Conservation (phyloP, 2,888 invertebrate genomes). For the Drosophila seclusa region DNA sequence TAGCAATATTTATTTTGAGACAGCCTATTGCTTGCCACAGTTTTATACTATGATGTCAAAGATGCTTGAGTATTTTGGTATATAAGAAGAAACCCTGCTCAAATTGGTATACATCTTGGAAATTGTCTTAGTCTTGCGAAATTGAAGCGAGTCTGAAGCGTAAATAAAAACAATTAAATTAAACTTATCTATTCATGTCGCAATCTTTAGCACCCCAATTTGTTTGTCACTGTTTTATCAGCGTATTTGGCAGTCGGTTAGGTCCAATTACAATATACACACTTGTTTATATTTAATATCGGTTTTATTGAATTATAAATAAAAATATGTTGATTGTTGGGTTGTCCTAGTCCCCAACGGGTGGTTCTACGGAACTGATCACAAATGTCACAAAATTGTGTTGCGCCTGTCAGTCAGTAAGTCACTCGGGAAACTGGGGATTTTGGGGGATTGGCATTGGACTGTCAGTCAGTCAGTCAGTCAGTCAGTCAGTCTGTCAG, state of each 20-base stretch:
- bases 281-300: constrained; percentile 20
- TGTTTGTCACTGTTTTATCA: background rate
- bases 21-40: constrained; percentile 10
- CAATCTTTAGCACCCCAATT: background rate
- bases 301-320: constrained; percentile 58
- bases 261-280: background rate
- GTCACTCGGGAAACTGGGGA: constrained; percentile 11
- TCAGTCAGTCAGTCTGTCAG: constrained; percentile 35
- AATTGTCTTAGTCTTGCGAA: background rate
- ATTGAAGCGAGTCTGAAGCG: background rate
- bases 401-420: constrained; percentile 43
- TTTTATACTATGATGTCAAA: background rate
- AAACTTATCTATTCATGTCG: background rate
- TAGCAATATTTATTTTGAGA: constrained; percentile 23
- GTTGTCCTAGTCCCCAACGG: constrained; percentile 39
- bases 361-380: constrained; percentile 34
- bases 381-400: constrained; percentile 62
- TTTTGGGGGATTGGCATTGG: background rate
- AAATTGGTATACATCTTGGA: background rate
- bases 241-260: background rate
- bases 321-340: constrained; percentile 27
- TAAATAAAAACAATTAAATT: background rate
- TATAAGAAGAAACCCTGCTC: rapidly evolving
- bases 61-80: background rate
- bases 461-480: constrained; percentile 38